These are phyloP conservation scores for Panulirus ornatus DNA, from an alignment of 1,140 invertebrate genomes.

Conservation along the genomic window DNA sequence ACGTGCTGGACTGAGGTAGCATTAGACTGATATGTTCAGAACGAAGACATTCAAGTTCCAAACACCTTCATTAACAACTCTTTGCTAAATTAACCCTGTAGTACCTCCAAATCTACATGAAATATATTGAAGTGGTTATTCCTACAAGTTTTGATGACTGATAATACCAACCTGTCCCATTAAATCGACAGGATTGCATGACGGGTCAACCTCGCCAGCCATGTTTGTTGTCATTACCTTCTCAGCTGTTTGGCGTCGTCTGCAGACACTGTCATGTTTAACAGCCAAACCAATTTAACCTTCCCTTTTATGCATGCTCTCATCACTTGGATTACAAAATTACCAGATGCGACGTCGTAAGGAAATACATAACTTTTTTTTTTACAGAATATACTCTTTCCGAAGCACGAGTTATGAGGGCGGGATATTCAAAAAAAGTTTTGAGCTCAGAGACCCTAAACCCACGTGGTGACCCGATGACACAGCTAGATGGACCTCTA, in stretches of 20 bases:
- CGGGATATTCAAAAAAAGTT: too few relatives aligned
- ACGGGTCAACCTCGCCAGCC: constrained; percentile 75
- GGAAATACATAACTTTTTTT: background rate
- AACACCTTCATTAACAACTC: too few relatives aligned
- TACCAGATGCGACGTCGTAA: background rate
- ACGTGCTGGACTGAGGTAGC: too few relatives aligned
- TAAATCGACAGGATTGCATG: constrained; percentile 75
- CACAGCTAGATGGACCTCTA: too few relatives aligned
- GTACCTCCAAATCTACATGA: too few relatives aligned
- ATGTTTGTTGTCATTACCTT: constrained; percentile 72
- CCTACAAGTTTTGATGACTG: background rate
- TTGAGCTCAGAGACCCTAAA: too few relatives aligned
- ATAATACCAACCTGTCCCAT: constrained; percentile 63
- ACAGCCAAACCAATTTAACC: too few relatives aligned
- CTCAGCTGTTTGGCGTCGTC: constrained; percentile 45
- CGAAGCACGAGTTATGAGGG: background rate
- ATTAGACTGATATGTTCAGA: too few relatives aligned
- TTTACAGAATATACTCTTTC: background rate
- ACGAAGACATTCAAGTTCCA: too few relatives aligned
- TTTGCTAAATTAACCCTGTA: too few relatives aligned
- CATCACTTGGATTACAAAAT: background rate
- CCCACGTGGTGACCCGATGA: too few relatives aligned
- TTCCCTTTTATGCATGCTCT: background rate
- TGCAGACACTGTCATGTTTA: background rate
- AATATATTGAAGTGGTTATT: too few relatives aligned